Evolutionary conservation across 2,797 vertebrate species (phyloP), one percentile per base, ranked within the genome.

Genomic region (Tokudaia muenninki): DNA sequence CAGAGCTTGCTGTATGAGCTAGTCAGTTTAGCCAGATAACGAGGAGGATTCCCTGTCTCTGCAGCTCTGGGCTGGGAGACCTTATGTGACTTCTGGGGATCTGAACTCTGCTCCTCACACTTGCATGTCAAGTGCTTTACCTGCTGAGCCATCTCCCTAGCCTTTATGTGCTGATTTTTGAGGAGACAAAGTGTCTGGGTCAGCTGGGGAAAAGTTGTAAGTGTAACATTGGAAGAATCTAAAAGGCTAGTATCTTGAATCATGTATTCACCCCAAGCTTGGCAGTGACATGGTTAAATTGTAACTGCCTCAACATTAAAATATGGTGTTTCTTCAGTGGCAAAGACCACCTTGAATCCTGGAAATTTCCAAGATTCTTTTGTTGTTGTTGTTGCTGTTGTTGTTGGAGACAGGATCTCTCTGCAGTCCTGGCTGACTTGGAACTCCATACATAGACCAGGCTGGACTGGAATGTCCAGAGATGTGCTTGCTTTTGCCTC

Each of bases 351-450:
- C 83, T 83, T 82, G 50, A 79, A 17, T 63, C 41, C 77, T 91
- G 94, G 50, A 94, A 92, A 87, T 96, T 37, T 55, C 82, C 67
- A 92, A 22, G 8, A 21, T 84, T 26, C 12, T 31, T 26, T 44
- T 63, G 57, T 10, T 63, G 61, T 10, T 63, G 61, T 0, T 26
- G 61, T 9, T 63, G 61, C 7, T 63, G 61, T 10, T 63, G 61
- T 12, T 65, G 63, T 31, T 84, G 0, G 1, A 84, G 81, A 83
- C 26, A 83, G 16, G 72, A 11, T 83, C 26, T 63, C n/a, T 44
- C 37, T 19, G 37, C 19, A 44, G 6, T 29, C 61, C 29, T 34
- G 41, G 59, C 29, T 34, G 31, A 34, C 44, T 31, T 86, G 31
- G 29, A 65, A 22, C 10, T 86, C 16, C 61, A 47, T 34, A 22